Conservation (phyloP, 2,113 vertebrate species). For the Orientallactaga bullata region DNA sequence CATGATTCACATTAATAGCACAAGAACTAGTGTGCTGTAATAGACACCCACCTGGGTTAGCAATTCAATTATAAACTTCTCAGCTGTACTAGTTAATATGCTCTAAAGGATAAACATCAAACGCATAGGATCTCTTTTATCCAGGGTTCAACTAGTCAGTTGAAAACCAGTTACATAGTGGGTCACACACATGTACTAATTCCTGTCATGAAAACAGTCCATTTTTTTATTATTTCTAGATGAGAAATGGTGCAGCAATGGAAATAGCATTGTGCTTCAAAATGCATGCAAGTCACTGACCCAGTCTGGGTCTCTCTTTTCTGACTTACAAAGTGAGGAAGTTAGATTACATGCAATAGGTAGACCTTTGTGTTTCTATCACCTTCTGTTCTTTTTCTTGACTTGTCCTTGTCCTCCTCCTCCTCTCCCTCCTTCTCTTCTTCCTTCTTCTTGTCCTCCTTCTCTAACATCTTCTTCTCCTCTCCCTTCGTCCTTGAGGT, state of each 20-base stretch:
- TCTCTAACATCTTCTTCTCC: neutral
- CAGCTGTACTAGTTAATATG: slow-evolving; percentile 20
- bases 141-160: neutral
- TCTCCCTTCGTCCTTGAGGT: neutral
- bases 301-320: neutral
- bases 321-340: neutral
- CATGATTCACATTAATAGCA: slow-evolving; percentile 71
- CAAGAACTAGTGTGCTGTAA: slow-evolving; percentile 30
- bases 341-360: neutral
- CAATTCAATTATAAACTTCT: slow-evolving; percentile 74
- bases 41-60: slow-evolving; percentile 62
- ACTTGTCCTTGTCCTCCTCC: neutral
- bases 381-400: neutral
- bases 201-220: neutral
- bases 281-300: neutral
- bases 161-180: neutral
- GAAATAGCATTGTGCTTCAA: neutral
- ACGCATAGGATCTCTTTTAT: neutral
- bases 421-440: too few species aligned
- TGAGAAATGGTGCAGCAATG: neutral
- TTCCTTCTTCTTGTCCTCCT: too few species aligned
- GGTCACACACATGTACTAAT: neutral
- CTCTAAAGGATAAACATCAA: neutral
- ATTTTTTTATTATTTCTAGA: neutral
- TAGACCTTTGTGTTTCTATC: neutral